Percentiles rank a stretch among this genome's conserved stretches.
phyloP scores from a whole-genome alignment of 2,797 vertebrate species.

The Pangasius krempfi region DNA sequence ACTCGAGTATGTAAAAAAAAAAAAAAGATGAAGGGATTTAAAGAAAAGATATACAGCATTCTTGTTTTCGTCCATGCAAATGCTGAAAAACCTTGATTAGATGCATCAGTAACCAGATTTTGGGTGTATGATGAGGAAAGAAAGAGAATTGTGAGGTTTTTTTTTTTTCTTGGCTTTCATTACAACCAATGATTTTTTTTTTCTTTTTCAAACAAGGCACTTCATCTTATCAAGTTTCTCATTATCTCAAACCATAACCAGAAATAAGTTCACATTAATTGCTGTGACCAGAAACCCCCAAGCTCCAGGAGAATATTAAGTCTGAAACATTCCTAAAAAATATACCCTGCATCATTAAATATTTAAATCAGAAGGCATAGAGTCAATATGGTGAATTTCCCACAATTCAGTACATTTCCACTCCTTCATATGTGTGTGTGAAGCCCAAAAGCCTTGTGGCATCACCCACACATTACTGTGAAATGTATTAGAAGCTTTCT shows the following conservation, averaged over 20 bases:
- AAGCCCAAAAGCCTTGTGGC: neutral
- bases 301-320: neutral
- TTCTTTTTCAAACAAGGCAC: neutral
- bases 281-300: neutral
- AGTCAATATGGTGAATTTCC: neutral
- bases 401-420: neutral
- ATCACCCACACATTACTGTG: neutral
- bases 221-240: neutral
- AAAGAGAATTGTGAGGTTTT: neutral
- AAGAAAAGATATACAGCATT: neutral
- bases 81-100: neutral
- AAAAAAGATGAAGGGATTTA: neutral
- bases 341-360: neutral
- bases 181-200: neutral
- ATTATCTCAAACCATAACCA: neutral
- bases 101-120: neutral
- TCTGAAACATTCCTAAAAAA: neutral
- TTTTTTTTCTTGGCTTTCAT: neutral
- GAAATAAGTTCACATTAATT: neutral
- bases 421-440: neutral
- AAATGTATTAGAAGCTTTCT: neutral
- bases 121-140: neutral
- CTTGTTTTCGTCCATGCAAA: neutral
- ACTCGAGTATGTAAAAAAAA: neutral
- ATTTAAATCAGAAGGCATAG: neutral